Conservation (phyloP, 2,113 vertebrate species). For the Picathartes gymnocephalus region DNA sequence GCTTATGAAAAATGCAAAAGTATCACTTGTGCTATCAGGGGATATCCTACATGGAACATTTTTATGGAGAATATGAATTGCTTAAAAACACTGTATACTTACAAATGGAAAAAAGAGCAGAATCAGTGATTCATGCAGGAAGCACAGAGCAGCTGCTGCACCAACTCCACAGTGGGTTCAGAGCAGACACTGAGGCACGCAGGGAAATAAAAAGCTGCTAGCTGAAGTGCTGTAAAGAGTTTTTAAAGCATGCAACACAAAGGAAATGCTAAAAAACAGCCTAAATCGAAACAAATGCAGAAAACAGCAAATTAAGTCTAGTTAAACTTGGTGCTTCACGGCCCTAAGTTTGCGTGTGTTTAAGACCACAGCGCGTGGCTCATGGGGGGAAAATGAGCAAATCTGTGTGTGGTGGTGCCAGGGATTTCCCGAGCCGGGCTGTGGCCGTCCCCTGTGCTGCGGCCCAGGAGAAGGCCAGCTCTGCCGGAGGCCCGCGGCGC, state of each 20-base stretch:
- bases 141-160: neutral
- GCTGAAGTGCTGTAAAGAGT: neutral
- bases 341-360: neutral
- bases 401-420: accelerated
- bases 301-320: neutral
- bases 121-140: conserved; percentile 4
- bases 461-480: neutral
- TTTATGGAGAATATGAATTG: conserved; percentile 50
- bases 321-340: neutral
- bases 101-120: neutral
- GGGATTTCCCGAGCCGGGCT: accelerated
- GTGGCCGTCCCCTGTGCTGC: accelerated
- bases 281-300: neutral
- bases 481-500: neutral
- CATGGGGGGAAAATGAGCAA: accelerated
- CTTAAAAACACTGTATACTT: neutral
- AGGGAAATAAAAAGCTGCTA: conserved; percentile 7
- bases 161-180: neutral
- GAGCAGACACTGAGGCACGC: neutral
- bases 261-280: neutral
- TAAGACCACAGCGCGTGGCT: accelerated
- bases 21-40: conserved; percentile 4
- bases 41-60: neutral
- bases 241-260: neutral
- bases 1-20: conserved; percentile 66